Base-by-base conservation (phyloP, 1,140 invertebrate species). In the Drosophila elegans region DNA sequence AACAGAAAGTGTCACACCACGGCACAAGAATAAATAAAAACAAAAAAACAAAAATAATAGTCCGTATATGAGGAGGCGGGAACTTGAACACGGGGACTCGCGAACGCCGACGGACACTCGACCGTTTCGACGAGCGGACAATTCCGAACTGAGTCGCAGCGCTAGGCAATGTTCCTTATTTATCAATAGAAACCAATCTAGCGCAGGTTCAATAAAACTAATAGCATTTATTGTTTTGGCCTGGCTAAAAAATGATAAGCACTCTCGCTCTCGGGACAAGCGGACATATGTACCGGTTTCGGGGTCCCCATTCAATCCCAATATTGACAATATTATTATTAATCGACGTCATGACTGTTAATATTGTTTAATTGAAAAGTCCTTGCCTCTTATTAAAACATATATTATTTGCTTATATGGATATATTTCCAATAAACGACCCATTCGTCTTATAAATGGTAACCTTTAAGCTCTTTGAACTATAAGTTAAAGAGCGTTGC, bases 161-260 rank as follows among this genome's bases (percentile, higher is more conserved):
- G 66, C 3, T 29, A 12, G 68, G 36, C 51, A 72, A 72, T 72
- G 44, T 48, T 68, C n/a, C 42, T 13, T 57, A 34, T 72, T 57
- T 72, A 71, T 72, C 68, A 72, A 71, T 71, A 32, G 39, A 69
- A 46, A 16, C 53, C 36, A 69, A 67, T 68, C 61, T 48, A 71
- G 21, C 21, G 21, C n/a, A 6, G 11, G 39, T 52, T 39, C 16
- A 72, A 71, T 72, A 72, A 71, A 72, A 16, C 36, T 41, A 71
- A 72, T 42, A 71, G 21, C 61, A 68, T 72, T 72, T 57, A 71
- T 72, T 57, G 64, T 57, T 57, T 57, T 41, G 67, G 64, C 44
- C 67, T 11, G 67, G 44, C 51, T 36, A 57, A 57, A 56, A 66
- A 71, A 36, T 71, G 68, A 72, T 72, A 72, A 72, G 64, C 51